Conservation (phyloP, 2,113 vertebrate genomes). For the Lipotes vexillifer region DNA sequence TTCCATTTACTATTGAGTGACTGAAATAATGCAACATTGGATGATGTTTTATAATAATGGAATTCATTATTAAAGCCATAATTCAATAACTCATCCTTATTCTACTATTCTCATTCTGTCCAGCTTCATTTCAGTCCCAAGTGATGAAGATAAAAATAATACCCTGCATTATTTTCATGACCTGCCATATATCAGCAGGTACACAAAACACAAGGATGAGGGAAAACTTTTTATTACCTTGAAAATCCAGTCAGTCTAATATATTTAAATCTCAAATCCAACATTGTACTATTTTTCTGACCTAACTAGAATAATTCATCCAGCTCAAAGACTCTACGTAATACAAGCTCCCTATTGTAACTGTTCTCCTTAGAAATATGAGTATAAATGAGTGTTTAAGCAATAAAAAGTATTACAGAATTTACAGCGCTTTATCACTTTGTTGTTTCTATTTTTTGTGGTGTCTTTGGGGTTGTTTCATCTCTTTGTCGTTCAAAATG, state of each 20-base stretch:
- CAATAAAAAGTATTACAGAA: neutral
- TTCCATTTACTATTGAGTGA: conserved; percentile 47
- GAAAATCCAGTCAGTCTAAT: neutral
- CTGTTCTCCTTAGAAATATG: neutral
- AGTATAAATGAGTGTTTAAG: neutral
- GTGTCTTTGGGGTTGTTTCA: neutral
- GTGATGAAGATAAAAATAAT: conserved; percentile 30
- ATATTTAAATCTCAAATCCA: neutral
- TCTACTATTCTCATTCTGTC: neutral
- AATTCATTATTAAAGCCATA: conserved; percentile 18
- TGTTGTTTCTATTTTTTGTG: neutral
- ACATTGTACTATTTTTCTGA: neutral
- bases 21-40: conserved; percentile 23
- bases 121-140: conserved; percentile 27
- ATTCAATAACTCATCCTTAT: conserved; percentile 12
- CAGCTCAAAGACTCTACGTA: neutral
- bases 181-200: neutral
- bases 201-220: neutral
- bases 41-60: conserved; percentile 20
- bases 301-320: neutral
- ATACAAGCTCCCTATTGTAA: neutral
- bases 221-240: neutral
- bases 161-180: neutral
- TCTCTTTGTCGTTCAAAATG: neutral
- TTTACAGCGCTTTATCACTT: neutral